Percentiles rank a stretch among this genome's conserved stretches.
Evolutionary conservation across 2,888 invertebrate species (phyloP).

Genomic region (Parnassius mnemosyne): DNA sequence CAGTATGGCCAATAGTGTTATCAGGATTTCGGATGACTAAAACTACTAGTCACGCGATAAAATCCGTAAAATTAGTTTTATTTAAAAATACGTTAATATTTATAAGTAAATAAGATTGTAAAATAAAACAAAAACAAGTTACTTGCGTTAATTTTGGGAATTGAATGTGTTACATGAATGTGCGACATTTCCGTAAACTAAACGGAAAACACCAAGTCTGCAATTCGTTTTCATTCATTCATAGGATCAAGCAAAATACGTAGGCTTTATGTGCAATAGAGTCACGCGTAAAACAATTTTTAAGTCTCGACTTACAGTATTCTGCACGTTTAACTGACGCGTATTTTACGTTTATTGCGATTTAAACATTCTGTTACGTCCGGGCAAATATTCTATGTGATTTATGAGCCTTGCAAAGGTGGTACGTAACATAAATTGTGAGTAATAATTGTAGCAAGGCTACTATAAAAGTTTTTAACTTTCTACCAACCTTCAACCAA

Average conservation of each 20-base stretch:
- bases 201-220: no score
- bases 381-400: conserved; percentile 13
- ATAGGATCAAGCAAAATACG: not conserved
- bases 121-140: not conserved
- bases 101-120: not conserved
- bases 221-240: no score
- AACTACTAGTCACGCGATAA: no score
- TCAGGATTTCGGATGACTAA: no score
- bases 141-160: not conserved
- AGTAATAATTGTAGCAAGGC: not conserved
- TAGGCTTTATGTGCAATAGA: conserved; percentile 1
- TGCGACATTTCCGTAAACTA: no score
- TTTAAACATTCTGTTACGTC: conserved; percentile 16
- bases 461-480: no score
- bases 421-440: conserved; percentile 17
- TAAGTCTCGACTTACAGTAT: not conserved
- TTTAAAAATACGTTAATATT: no score
- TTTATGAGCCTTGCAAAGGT: conserved; percentile 20
- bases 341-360: not conserved
- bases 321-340: not conserved
- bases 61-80: no score
- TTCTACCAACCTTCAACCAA: no score
- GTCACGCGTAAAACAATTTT: conserved; percentile 1
- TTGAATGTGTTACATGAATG: no score
- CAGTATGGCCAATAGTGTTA: no score